phyloP scores from a whole-genome alignment of 2,888 invertebrate species.

The Cantharis lateralis region DNA sequence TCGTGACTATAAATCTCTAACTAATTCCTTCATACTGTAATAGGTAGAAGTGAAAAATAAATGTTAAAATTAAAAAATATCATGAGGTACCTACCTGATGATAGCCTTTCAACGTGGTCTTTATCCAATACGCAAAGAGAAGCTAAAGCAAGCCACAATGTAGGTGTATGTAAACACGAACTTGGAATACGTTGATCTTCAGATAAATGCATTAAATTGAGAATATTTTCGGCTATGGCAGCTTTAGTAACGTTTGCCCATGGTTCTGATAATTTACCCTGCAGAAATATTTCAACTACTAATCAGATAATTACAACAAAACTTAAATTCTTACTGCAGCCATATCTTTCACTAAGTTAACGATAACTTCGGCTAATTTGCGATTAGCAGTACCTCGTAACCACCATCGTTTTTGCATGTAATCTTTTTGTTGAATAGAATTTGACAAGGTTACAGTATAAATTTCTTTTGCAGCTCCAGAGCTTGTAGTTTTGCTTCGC shows the following conservation, averaged over 20 bases:
- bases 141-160: constrained; percentile 90
- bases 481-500: constrained; percentile 58
- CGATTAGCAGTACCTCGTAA: constrained; percentile 81
- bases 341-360: constrained; percentile 88
- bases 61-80: not conserved
- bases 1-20: no score
- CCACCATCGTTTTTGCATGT: constrained; percentile 75
- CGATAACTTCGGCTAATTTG: constrained; percentile 87
- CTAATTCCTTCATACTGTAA: not conserved
- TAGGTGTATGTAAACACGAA: constrained; percentile 81
- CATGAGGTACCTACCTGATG: constrained; percentile 60
- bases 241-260: constrained; percentile 90
- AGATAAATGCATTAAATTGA: constrained; percentile 79
- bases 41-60: not conserved
- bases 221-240: constrained; percentile 84
- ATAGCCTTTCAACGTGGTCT: constrained; percentile 83
- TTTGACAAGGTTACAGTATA: constrained; percentile 65
- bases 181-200: constrained; percentile 76
- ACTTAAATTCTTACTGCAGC: constrained; percentile 70
- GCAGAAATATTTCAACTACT: constrained; percentile 31
- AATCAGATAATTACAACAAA: not conserved
- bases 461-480: constrained; percentile 56
- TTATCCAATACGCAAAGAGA: constrained; percentile 91
- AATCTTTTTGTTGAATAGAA: constrained; percentile 64
- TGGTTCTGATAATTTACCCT: constrained; percentile 83